Percentiles rank a stretch among this genome's conserved stretches.
Conservation (phyloP, 2,113 vertebrate species). For the Peromyscus maniculatus region DNA sequence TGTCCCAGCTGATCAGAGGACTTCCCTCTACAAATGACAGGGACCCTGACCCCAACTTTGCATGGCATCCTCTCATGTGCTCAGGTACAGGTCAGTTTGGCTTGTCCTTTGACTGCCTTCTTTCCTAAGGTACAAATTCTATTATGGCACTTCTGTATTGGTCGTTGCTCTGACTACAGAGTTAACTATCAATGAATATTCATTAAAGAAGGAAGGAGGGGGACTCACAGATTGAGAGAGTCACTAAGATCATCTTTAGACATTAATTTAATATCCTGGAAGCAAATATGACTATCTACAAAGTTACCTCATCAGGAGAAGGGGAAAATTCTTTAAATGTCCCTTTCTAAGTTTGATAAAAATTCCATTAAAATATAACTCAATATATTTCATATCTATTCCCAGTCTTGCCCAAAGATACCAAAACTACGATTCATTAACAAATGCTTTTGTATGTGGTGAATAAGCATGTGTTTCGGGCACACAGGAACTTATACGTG, state of each 20-base stretch:
- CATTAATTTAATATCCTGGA: not conserved
- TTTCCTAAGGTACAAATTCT: not conserved
- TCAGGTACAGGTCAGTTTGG: not conserved
- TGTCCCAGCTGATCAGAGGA: not conserved
- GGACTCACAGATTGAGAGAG: not conserved
- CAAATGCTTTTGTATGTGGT: not conserved
- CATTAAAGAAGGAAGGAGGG: not conserved
- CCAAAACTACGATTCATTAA: conserved; percentile 9
- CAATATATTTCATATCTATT: not conserved
- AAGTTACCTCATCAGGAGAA: not conserved
- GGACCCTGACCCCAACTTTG: not conserved
- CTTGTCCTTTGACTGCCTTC: not conserved
- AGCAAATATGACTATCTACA: not conserved
- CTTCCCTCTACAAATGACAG: not conserved
- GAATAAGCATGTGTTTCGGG: not conserved
- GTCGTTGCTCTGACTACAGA: not conserved
- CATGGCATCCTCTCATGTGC: not conserved
- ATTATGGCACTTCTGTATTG: not conserved
- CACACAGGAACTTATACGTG: not conserved
- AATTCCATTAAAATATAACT: not conserved
- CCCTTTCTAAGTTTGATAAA: not conserved
- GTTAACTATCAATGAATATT: not conserved
- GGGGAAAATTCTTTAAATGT: not conserved
- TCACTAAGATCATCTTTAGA: not conserved
- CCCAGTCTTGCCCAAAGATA: conserved; percentile 4